Conservation (phyloP, 2,888 invertebrate genomes). For the Tipula helvola region DNA sequence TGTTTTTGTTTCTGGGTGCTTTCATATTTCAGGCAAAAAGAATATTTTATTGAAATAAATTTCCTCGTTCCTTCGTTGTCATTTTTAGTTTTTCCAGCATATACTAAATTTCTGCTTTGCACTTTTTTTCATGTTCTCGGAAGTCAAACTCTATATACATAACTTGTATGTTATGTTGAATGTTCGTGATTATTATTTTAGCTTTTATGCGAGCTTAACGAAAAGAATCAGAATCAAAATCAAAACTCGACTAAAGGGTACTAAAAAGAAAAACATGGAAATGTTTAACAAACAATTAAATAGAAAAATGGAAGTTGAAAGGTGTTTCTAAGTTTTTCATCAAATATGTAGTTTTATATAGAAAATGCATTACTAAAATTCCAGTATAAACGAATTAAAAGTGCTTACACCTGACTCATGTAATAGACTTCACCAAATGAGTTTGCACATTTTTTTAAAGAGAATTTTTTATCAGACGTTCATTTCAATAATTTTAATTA, state of each 20-base stretch:
- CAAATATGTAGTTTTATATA: no score
- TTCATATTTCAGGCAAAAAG: not conserved
- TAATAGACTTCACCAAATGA: no score
- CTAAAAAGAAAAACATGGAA: not conserved
- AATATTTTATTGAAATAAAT: not conserved
- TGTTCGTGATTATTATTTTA: not conserved
- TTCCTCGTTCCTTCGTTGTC: not conserved
- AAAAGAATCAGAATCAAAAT: not conserved
- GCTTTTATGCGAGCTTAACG: not conserved
- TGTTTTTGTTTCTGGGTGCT: not conserved
- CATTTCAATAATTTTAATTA: no score
- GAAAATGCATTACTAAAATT: no score
- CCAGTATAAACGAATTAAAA: no score
- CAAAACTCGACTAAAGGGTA: not conserved
- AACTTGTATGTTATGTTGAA: not conserved
- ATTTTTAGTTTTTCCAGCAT: not conserved
- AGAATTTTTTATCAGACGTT: no score
- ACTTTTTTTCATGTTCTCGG: not conserved
- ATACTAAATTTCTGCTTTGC: not conserved
- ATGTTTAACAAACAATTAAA: not conserved
- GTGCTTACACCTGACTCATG: no score
- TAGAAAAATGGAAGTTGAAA: not conserved
- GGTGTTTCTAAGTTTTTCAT: no score
- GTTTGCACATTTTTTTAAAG: no score
- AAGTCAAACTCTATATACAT: not conserved